Evolutionary conservation across 2,113 vertebrate species (phyloP).

Genomic region (Oreochromis aureus): DNA sequence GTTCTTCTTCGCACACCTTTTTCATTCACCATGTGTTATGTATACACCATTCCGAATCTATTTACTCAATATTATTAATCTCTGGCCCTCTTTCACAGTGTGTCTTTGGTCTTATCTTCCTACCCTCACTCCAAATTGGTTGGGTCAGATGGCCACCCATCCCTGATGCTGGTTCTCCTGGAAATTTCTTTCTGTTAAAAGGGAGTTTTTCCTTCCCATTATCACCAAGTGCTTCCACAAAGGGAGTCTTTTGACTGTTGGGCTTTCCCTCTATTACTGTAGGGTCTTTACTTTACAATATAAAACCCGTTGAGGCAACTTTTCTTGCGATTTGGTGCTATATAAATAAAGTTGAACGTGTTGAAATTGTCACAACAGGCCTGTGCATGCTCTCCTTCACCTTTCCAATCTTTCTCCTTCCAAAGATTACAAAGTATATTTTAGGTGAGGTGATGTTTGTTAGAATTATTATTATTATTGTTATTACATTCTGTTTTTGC

Average conservation of each 20-base stretch:
- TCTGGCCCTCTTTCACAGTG: fast-evolving
- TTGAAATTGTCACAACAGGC: not conserved
- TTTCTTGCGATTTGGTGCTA: not conserved
- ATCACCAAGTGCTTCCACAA: not conserved
- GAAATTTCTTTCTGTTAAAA: not conserved
- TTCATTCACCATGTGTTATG: not conserved
- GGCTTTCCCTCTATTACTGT: not conserved
- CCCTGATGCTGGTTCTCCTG: not conserved
- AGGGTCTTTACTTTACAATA: not conserved
- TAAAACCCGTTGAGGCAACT: not conserved
- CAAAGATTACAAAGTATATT: not conserved
- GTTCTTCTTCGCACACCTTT: not conserved
- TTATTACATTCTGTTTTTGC: not conserved
- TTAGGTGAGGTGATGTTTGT: not conserved
- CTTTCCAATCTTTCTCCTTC: not conserved
- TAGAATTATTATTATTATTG: not conserved
- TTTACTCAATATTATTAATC: not conserved
- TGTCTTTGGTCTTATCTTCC: not conserved
- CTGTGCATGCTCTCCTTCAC: not conserved
- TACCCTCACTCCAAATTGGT: not conserved
- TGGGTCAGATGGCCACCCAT: not conserved
- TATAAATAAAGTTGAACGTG: not conserved
- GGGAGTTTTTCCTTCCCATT: not conserved
- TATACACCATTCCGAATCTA: not conserved
- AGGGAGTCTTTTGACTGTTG: not conserved